phyloP scores from a whole-genome alignment of 2,113 vertebrate genomes.

The Carollia perspicillata region DNA sequence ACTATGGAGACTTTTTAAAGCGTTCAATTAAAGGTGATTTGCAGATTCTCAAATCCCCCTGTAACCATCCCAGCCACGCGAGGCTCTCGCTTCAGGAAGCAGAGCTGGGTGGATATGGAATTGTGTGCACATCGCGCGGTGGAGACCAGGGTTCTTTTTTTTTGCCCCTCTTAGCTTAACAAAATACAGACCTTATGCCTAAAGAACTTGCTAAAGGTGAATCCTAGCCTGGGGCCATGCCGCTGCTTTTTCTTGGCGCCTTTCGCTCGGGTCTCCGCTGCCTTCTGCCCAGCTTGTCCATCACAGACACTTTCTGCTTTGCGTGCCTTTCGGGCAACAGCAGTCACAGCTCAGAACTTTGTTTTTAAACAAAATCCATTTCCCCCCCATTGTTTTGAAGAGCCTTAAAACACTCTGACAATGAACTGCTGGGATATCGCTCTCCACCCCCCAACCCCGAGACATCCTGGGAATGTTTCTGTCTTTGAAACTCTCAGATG shows the following conservation, averaged over 20 bases:
- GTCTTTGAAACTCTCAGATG: not conserved
- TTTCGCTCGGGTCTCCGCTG: slow-evolving; percentile 77
- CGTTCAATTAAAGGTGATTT: not conserved
- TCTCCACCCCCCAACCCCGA: not conserved
- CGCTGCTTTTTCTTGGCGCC: slow-evolving; percentile 87
- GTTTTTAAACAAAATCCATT: slow-evolving; percentile 31
- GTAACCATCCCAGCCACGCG: not conserved
- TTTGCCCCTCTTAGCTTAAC: not conserved
- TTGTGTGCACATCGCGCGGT: not conserved
- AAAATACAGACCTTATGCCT: slow-evolving; percentile 91
- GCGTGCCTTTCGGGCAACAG: slow-evolving; percentile 79
- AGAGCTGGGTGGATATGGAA: not conserved
- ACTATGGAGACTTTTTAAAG: not conserved
- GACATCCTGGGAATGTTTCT: not conserved
- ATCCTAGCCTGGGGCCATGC: slow-evolving; percentile 82
- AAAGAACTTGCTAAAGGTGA: slow-evolving; percentile 90
- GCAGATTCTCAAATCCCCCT: not conserved
- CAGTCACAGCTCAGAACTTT: slow-evolving; percentile 59
- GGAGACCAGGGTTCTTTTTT: slow-evolving; percentile 76
- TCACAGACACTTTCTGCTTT: slow-evolving; percentile 76
- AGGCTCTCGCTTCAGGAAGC: not conserved
- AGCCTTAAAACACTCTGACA: not conserved
- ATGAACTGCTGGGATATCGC: not conserved
- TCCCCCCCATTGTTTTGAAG: slow-evolving; percentile 5
- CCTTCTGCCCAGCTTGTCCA: slow-evolving; percentile 80